These are phyloP conservation scores for Aleiodes sp. DNA, from an alignment of 1,140 invertebrate genomes.

Conservation along the genomic window DNA sequence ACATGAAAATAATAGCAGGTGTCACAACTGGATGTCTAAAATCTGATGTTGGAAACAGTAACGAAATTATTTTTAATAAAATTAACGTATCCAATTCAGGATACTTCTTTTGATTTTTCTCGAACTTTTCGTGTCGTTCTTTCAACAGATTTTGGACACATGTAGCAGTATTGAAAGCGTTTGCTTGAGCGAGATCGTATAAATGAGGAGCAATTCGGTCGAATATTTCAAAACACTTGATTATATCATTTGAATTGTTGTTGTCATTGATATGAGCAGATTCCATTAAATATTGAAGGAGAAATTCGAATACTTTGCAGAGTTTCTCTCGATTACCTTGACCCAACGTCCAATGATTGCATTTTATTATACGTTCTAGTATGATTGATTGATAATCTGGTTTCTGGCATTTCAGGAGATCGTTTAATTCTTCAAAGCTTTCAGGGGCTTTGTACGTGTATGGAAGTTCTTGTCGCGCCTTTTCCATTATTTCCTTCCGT, in stretches of 20 bases:
- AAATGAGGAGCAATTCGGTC: constrained; percentile 74
- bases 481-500: constrained; percentile 68
- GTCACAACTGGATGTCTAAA: constrained; percentile 87
- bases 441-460: constrained; percentile 76
- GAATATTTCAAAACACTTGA: constrained; percentile 70
- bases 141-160: constrained; percentile 76
- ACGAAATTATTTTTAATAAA: constrained; percentile 80
- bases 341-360: constrained; percentile 81
- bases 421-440: constrained; percentile 73
- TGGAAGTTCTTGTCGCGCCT: constrained; percentile 73
- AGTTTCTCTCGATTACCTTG: constrained; percentile 82
- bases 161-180: constrained; percentile 73
- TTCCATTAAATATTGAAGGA: constrained; percentile 81
- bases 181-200: constrained; percentile 78
- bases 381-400: constrained; percentile 74
- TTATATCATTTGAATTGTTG: constrained; percentile 57
- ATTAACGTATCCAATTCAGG: constrained; percentile 79
- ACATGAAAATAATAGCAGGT: constrained; percentile 84
- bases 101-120: constrained; percentile 70
- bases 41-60: constrained; percentile 89
- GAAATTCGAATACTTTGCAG: constrained; percentile 74
- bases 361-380: constrained; percentile 85
- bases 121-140: constrained; percentile 77
- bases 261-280: constrained; percentile 63
- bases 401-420: constrained; percentile 71